Percentiles rank a stretch among this genome's conserved stretches.
Evolutionary conservation across 2,888 invertebrate genomes (phyloP).

Genomic region (Flexamia atlantica): DNA sequence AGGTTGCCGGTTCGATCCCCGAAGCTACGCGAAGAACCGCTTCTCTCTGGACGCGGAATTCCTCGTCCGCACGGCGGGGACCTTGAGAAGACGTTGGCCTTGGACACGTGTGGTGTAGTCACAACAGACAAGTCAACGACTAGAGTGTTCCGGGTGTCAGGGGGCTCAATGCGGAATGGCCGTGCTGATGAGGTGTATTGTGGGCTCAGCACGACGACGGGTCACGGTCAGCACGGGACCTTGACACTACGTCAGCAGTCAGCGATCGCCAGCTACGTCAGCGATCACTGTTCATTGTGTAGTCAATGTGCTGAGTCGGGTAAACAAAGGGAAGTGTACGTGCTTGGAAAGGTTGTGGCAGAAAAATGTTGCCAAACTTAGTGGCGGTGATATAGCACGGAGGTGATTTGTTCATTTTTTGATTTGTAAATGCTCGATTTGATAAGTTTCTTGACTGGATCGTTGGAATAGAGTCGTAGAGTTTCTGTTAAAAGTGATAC

Average conservation of each 20-base stretch:
- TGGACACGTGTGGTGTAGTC: neutral
- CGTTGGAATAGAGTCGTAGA: too few relatives aligned
- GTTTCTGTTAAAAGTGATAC: too few relatives aligned
- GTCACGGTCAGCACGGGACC: conserved; percentile 16
- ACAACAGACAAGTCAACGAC: conserved; percentile 44
- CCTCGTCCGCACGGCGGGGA: neutral
- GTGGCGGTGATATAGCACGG: neutral
- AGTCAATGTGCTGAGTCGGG: neutral
- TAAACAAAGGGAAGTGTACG: neutral
- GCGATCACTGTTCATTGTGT: neutral
- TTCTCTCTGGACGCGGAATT: conserved; percentile 16
- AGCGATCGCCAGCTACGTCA: neutral
- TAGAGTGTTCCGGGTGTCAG: conserved; percentile 29
- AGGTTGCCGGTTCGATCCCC: conserved; percentile 6
- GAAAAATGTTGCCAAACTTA: neutral
- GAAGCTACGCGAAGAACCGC: neutral
- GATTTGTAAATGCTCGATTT: too few relatives aligned
- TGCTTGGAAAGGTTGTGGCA: neutral
- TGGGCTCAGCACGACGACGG: neutral
- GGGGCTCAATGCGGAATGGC: neutral
- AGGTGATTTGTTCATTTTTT: too few relatives aligned
- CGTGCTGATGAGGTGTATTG: neutral
- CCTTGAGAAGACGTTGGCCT: conserved; percentile 42
- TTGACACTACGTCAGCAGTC: neutral
- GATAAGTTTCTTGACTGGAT: too few relatives aligned